Percentiles rank a stretch among this genome's conserved stretches.
These are phyloP conservation scores for Neomonachus schauinslandi DNA, from an alignment of 2,113 vertebrate genomes.

Conservation along the genomic window DNA sequence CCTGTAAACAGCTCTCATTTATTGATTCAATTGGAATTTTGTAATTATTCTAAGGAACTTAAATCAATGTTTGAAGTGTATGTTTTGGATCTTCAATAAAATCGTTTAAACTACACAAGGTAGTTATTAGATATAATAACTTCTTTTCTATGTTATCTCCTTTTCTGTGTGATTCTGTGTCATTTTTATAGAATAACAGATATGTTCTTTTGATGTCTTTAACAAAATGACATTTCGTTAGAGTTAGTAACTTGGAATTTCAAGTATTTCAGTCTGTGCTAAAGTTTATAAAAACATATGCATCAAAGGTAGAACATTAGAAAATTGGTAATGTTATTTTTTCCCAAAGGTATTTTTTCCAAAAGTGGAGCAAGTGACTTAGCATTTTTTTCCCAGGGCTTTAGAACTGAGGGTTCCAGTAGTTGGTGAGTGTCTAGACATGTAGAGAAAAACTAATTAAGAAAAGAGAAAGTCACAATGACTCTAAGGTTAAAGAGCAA, in stretches of 20 bases:
- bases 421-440: conserved; percentile 33
- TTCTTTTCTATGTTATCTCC: not conserved
- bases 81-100: conserved; percentile 65
- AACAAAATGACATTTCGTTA: conserved; percentile 1
- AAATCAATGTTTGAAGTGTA: conserved; percentile 60
- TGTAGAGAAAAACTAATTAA: conserved; percentile 66
- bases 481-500: conserved; percentile 65
- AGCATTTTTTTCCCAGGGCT: conserved; percentile 1
- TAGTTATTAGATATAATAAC: conserved; percentile 31
- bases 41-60: conserved; percentile 55
- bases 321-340: conserved; percentile 20
- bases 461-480: conserved; percentile 30
- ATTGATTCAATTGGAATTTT: conserved; percentile 71
- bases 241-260: conserved; percentile 14
- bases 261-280: not conserved
- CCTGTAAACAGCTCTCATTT: conserved; percentile 73
- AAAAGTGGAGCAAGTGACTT: not conserved
- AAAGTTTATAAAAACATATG: not conserved
- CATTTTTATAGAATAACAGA: not conserved
- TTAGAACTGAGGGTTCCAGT: conserved; percentile 11
- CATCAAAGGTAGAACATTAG: not conserved
- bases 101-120: not conserved
- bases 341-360: not conserved
- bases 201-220: conserved; percentile 32
- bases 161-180: not conserved